Conservation (phyloP, 1,140 invertebrate species). For the Oreohelix idahoensis region DNA sequence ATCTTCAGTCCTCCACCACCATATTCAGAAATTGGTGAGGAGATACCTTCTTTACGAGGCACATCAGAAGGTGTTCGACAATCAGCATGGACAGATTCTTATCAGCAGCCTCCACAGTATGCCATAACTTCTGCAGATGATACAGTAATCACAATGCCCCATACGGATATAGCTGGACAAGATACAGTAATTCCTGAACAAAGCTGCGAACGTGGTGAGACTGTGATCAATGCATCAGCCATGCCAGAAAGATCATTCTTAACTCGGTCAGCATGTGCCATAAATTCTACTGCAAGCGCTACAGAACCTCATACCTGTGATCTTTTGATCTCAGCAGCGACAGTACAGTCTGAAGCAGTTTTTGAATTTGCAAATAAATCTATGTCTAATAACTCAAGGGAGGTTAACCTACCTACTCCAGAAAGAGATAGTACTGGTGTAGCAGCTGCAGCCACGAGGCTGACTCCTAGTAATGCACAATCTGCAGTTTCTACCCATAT, state of each 20-base stretch:
- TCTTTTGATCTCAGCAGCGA: neutral
- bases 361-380: neutral
- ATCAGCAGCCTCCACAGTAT: neutral
- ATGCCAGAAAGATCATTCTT: neutral
- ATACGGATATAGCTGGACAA: neutral
- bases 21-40: neutral
- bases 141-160: neutral
- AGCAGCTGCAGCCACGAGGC: neutral
- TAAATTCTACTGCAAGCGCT: neutral
- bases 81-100: neutral
- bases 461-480: neutral
- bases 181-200: neutral
- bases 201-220: neutral
- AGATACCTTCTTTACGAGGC: neutral
- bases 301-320: neutral
- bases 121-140: neutral
- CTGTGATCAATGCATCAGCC: neutral
- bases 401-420: neutral
- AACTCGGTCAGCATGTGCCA: neutral
- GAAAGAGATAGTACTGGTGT: neutral
- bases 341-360: neutral
- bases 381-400: neutral
- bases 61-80: neutral
- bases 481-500: neutral
- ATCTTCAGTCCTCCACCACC: constrained; percentile 26